Evolutionary conservation across 92 coral and sea anemone genomes (phyloP), one percentile per base, ranked within the genome.

Genomic region (Porites rus): DNA sequence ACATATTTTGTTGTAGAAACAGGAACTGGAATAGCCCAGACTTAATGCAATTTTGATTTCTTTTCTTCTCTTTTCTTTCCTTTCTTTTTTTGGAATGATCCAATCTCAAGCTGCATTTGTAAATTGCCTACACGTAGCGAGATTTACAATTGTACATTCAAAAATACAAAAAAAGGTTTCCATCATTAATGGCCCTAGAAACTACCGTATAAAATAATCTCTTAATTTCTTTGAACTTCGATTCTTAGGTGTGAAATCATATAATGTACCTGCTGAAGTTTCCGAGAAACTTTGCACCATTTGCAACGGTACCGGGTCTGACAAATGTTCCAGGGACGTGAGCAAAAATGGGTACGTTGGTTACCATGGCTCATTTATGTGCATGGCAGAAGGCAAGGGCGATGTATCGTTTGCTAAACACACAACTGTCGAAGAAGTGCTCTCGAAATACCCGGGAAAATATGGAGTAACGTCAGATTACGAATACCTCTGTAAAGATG

Each of bases 321-420:
- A 58, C 64, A 82, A 80, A 22, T 28, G 67, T 53, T 66, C 88
- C 6, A 66, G 6, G 24, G 62, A 76, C 31, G 0, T 72, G 1
- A 22, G 1, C 46, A 46, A 20, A 25, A 82, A 88, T 65, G 7
- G 12, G 10, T 96, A 88, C 66, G 79, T 73, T 9, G 90, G 90
- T 10, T 86, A 96, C 60, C 60, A 86, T 11, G 98, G 98, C 16
- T 95, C 98, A 0, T 96, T 96, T 86, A 86, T 63, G 74, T 96
- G 98, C 71, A 88, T 96, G 96, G 93, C 84, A 4, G 93, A 83
- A 1, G 89, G 89, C 2, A 65, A 9, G 10, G 95, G 95, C 0
- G 96, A 96, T 3, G 98, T 96, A 8, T 97, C 96, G 10, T 96
- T 96, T 61, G 88, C 94, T 22, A 96, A 94, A 72, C 93, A 94